Percentiles rank a stretch among this genome's conserved stretches.
phyloP scores from a whole-genome alignment of 2,113 vertebrate species.

The Chiloscyllium plagiosum region DNA sequence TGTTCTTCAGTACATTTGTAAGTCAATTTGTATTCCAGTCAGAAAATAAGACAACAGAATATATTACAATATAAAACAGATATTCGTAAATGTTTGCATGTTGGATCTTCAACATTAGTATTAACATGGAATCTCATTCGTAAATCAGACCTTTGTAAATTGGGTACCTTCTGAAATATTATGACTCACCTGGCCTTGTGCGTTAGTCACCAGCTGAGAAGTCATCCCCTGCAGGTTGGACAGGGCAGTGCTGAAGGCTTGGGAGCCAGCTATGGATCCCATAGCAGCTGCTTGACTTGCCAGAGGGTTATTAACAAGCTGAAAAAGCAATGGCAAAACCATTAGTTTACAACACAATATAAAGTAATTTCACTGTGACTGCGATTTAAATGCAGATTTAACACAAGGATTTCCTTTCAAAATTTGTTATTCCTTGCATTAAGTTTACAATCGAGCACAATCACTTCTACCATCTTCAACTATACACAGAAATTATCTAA shows the following conservation, averaged over 20 bases:
- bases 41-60: no score
- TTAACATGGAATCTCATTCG: no score
- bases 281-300: slow-evolving; percentile 88
- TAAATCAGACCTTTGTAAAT: no score
- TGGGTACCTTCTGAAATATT: no score
- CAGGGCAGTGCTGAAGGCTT: slow-evolving; percentile 88
- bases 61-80: no score
- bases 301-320: slow-evolving; percentile 88
- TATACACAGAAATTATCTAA: background rate
- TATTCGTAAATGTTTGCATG: no score
- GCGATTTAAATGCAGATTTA: background rate
- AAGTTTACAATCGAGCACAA: background rate
- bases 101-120: no score
- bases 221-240: slow-evolving; percentile 91
- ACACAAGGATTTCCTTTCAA: background rate
- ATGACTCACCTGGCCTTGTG: slow-evolving; percentile 96
- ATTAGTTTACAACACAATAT: background rate
- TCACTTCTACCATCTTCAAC: background rate
- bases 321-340: slow-evolving; percentile 45
- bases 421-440: background rate
- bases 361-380: background rate
- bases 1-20: no score
- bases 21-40: no score
- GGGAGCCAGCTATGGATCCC: slow-evolving; percentile 88
- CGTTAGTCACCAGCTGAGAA: slow-evolving; percentile 96